phyloP scores from a whole-genome alignment of 2,797 vertebrate species.

The Lophotriccus pileatus region DNA sequence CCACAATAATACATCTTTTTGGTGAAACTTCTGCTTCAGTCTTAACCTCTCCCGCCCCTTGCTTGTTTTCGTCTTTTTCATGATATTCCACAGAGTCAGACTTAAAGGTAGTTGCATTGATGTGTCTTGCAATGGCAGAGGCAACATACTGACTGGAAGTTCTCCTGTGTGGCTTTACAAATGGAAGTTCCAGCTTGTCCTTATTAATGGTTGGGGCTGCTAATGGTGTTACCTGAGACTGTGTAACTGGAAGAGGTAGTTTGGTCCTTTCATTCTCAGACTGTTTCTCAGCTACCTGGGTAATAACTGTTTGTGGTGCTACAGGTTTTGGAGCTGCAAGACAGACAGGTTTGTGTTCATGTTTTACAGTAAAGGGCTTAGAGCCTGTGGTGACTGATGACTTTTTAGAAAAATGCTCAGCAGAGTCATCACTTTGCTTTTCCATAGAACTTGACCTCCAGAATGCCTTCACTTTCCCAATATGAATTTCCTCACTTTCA shows the following conservation, averaged over 20 bases:
- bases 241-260: constrained; percentile 24
- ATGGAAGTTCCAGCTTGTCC: constrained; percentile 75
- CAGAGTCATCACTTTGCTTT: constrained; percentile 12
- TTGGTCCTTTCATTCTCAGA: constrained; percentile 55
- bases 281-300: constrained; percentile 11
- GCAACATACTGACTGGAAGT: constrained; percentile 95
- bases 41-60: neutral
- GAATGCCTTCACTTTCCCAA: constrained; percentile 85
- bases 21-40: neutral
- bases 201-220: constrained; percentile 22
- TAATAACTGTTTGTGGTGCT: neutral
- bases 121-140: constrained; percentile 86
- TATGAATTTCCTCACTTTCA: constrained; percentile 68
- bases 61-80: neutral
- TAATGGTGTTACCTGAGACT: constrained; percentile 58
- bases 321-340: constrained; percentile 16
- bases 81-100: neutral
- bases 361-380: constrained; percentile 19
- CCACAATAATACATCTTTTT: neutral
- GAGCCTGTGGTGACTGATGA: neutral
- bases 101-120: constrained; percentile 65
- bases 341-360: constrained; percentile 20
- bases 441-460: constrained; percentile 80
- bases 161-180: constrained; percentile 85
- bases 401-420: constrained; percentile 20